A percentile compares a stretch with the other conserved stretches of the same genome.
Conservation (phyloP, 1,140 invertebrate species). For the Lithobius niger region DNA sequence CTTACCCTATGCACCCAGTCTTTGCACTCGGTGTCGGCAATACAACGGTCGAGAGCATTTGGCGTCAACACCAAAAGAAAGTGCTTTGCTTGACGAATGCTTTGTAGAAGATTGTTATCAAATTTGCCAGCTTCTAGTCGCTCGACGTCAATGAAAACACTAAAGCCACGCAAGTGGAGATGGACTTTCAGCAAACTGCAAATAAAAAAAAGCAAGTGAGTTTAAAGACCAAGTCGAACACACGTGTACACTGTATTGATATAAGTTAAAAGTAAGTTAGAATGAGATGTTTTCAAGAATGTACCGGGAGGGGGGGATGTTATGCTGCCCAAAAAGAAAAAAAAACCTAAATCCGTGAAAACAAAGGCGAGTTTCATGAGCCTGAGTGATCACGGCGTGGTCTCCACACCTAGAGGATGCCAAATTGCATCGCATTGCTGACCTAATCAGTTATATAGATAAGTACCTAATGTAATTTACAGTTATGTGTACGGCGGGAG, state of each 20-base stretch:
- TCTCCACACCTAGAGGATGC: too few species aligned
- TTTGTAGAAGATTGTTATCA: conserved; percentile 92
- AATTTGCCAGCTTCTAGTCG: conserved; percentile 94
- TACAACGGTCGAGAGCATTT: conserved; percentile 83
- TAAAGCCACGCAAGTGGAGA: conserved; percentile 82
- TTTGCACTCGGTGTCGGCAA: conserved; percentile 81
- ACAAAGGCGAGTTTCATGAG: too few species aligned
- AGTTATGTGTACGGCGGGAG: too few species aligned
- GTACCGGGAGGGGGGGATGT: background rate
- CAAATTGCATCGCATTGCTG: too few species aligned
- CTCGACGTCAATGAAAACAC: conserved; percentile 92
- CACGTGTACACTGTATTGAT: background rate
- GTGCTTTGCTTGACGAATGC: conserved; percentile 90
- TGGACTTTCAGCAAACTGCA: conserved; percentile 60
- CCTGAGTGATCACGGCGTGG: too few species aligned
- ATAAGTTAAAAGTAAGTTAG: background rate
- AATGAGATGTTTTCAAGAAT: background rate
- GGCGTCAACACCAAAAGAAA: conserved; percentile 93
- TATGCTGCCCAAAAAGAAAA: too few species aligned
- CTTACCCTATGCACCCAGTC: conserved; percentile 97
- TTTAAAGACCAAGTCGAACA: background rate
- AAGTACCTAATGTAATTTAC: too few species aligned
- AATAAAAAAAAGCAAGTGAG: conserved; percentile 5
- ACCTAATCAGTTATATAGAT: too few species aligned
- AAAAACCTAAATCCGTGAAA: too few species aligned